These are phyloP conservation scores for Scrobipalpa costella DNA, from an alignment of 2,888 invertebrate species.

Conservation along the genomic window DNA sequence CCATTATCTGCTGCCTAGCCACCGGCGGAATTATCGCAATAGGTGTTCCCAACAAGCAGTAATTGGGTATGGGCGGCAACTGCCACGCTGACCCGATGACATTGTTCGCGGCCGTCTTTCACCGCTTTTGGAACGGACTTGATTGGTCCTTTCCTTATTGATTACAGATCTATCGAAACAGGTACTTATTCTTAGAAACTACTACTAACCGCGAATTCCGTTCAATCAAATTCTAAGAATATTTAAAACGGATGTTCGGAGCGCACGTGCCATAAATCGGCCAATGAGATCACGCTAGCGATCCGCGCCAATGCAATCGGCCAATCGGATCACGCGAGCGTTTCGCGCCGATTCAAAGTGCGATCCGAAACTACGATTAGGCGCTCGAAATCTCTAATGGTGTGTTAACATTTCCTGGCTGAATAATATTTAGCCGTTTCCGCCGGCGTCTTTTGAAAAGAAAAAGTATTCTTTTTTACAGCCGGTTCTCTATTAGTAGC, in stretches of 20 bases:
- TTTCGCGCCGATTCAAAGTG: slow-evolving; percentile 54
- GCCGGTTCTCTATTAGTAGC: slow-evolving; percentile 57
- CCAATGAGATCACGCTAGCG: slow-evolving; percentile 40
- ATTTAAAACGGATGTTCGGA: slow-evolving; percentile 50
- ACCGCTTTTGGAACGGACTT: slow-evolving; percentile 3
- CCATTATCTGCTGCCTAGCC: slow-evolving; percentile 46
- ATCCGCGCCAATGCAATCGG: slow-evolving; percentile 38
- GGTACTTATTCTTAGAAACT: slow-evolving; percentile 7
- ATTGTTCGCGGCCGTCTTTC: slow-evolving; percentile 20
- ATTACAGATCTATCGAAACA: neutral
- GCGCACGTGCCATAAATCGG: slow-evolving; percentile 49
- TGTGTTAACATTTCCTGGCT: slow-evolving; percentile 47
- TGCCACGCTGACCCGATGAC: slow-evolving; percentile 32
- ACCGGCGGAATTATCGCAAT: slow-evolving; percentile 32
- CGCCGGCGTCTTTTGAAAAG: slow-evolving; percentile 60
- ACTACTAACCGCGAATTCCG: slow-evolving; percentile 31
- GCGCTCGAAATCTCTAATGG: slow-evolving; percentile 60
- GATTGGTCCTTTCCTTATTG: slow-evolving; percentile 3
- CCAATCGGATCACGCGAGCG: slow-evolving; percentile 50
- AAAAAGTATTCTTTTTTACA: slow-evolving; percentile 39
- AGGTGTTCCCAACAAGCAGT: slow-evolving; percentile 41
- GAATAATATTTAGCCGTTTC: slow-evolving; percentile 54
- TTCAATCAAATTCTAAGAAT: slow-evolving; percentile 41
- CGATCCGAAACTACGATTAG: slow-evolving; percentile 51
- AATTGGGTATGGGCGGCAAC: slow-evolving; percentile 31